These are phyloP conservation scores for Peromyscus aztecus DNA, from an alignment of 2,797 vertebrate species.

Conservation along the genomic window DNA sequence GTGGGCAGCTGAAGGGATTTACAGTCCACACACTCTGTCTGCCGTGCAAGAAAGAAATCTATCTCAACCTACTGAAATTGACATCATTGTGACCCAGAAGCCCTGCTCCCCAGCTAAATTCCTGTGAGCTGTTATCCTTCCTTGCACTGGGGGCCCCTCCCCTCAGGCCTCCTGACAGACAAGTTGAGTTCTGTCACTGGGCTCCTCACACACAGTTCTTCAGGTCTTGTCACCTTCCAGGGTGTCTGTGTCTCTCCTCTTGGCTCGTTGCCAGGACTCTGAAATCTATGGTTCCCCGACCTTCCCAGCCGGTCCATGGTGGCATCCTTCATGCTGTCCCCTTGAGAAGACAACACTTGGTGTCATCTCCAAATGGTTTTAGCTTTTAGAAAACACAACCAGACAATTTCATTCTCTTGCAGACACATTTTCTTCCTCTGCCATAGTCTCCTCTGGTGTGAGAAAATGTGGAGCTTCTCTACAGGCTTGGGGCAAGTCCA, in stretches of 20 bases:
- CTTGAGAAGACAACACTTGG: not conserved
- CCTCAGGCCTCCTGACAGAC: not conserved
- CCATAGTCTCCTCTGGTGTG: not conserved
- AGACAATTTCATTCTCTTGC: not conserved
- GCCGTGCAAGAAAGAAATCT: not conserved
- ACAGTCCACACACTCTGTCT: not conserved
- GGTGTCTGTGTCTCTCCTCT: accelerated
- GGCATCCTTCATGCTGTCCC: not conserved
- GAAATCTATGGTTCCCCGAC: not conserved
- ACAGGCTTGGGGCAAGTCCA: not conserved
- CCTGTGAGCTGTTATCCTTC: not conserved
- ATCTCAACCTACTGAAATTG: not conserved
- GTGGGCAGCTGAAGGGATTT: not conserved
- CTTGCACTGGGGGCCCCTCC: accelerated
- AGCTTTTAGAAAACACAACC: not conserved
- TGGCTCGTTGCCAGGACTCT: not conserved
- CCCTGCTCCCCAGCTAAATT: not conserved
- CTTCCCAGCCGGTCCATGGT: too few species aligned
- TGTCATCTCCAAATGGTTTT: not conserved
- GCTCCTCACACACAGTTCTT: not conserved
- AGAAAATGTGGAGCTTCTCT: not conserved
- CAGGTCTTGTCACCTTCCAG: not conserved
- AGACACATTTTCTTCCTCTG: not conserved
- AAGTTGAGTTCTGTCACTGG: not conserved
- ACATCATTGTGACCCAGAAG: not conserved